phyloP scores from a whole-genome alignment of 2,797 vertebrate species.

The Leuciscus waleckii region DNA sequence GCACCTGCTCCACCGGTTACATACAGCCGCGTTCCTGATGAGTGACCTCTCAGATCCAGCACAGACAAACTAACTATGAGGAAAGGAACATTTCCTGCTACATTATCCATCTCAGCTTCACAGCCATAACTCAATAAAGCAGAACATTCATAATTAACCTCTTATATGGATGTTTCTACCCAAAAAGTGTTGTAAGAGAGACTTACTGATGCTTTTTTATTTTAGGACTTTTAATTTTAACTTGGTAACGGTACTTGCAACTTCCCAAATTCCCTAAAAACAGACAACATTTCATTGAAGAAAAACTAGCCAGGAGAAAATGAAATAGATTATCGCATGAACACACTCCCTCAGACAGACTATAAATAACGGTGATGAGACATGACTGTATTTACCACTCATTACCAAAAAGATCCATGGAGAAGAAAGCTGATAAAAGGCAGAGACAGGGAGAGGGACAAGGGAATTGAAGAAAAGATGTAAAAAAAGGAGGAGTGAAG shows the following conservation, averaged over 20 bases:
- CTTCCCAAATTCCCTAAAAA: neutral
- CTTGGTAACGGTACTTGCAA: neutral
- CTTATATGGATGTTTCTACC: neutral
- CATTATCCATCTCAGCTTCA: neutral
- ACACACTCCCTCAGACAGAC: neutral
- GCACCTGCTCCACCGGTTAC: neutral
- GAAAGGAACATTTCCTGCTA: conserved; percentile 1
- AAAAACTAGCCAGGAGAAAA: neutral
- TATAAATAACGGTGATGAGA: conserved; percentile 31
- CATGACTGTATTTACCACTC: conserved; percentile 31
- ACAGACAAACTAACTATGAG: neutral
- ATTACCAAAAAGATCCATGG: neutral
- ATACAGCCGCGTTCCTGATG: neutral
- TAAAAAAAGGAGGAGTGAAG: conserved; percentile 11
- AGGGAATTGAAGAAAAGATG: neutral
- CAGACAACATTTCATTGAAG: neutral
- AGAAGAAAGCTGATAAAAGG: neutral
- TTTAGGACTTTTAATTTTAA: neutral
- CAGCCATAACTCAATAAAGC: neutral
- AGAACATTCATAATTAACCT: conserved; percentile 3
- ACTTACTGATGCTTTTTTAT: neutral
- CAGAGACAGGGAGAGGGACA: neutral
- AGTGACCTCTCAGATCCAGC: conserved; percentile 9
- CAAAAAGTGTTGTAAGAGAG: neutral
- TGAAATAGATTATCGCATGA: neutral